Percentiles rank a stretch among this genome's conserved stretches.
Evolutionary conservation across 2,888 invertebrate species (phyloP).

Genomic region (Herminia tarsipennalis): DNA sequence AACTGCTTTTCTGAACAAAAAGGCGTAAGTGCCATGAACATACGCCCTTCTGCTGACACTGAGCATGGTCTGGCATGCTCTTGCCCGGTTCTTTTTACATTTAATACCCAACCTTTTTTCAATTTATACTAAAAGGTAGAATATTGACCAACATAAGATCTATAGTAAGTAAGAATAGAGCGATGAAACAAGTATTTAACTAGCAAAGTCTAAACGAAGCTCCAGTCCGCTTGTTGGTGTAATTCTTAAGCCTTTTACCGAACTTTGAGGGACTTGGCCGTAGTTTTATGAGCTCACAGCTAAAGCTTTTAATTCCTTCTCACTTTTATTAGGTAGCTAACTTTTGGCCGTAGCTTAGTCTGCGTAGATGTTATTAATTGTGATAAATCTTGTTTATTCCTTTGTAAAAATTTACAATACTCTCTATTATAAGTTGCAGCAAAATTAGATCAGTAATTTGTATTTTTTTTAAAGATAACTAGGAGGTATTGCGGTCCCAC

Average conservation of each 20-base stretch:
- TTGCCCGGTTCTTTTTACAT: too few relatives aligned
- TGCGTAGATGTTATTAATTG: too few relatives aligned
- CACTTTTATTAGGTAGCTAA: slow-evolving; percentile 1
- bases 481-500: too few relatives aligned
- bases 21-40: too few relatives aligned
- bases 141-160: slow-evolving; percentile 1
- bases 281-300: slow-evolving; percentile 12
- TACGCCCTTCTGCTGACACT: too few relatives aligned
- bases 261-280: slow-evolving; percentile 15
- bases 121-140: neutral
- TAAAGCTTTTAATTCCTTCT: slow-evolving; percentile 20
- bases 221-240: slow-evolving; percentile 8
- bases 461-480: too few relatives aligned
- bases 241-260: slow-evolving; percentile 28
- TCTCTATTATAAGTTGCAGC: too few relatives aligned
- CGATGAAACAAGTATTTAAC: neutral
- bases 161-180: slow-evolving; percentile 1
- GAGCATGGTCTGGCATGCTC: too few relatives aligned
- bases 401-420: too few relatives aligned
- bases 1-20: too few relatives aligned
- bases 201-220: neutral
- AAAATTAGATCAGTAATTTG: too few relatives aligned
- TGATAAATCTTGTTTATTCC: too few relatives aligned
- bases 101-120: neutral
- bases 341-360: neutral